Evolutionary conservation across 2,888 invertebrate genomes (phyloP), one percentile per base, ranked within the genome.

Genomic region (Thera britannica): DNA sequence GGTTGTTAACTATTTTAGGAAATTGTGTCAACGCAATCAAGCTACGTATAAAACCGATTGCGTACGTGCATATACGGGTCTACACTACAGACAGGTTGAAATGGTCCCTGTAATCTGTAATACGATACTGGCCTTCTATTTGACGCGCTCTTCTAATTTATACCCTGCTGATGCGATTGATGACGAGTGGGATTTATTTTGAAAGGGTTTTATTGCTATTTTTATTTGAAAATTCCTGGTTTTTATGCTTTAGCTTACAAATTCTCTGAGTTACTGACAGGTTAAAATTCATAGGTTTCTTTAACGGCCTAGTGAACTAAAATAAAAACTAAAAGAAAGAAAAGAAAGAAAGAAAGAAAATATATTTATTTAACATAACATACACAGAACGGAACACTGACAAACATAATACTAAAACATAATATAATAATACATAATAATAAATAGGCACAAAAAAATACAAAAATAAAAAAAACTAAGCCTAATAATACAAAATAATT

Each of bases 91-190:
- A 34, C 12, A 48, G 46, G 58, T 48, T 58, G 35, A 58, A 58
- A 48, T 23, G 72, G 78, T 77, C 77, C 76, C 76, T 77, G 89
- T 85, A 89, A 89, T 80, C 76, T 77, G 89, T 85, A 89, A 89
- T 80, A 71, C 77, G 88, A 89, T 85, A 86, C 61, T 71, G 79
- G 74, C 76, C 78, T 75, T 78, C 78, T 77, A 77, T 83, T 85
- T 84, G 84, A 87, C 82, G 80, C 82, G 74, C 80, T 73, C 81
- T 57, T 57, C 79, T 86, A 90, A 92, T 90, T 92, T 92, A 92
- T 86, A 82, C 82, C 81, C 76, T 79, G 82, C 81, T 82, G 81
- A 83, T 80, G 80, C 88, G 90, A 92, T 92, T 92, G 91, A 93
- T 92, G 89, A 88, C 85, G 82, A 80, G 78, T 77, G 80, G 78